Base-by-base conservation (phyloP, 1,140 invertebrate species). In the Stegodyphus mimosarum region DNA sequence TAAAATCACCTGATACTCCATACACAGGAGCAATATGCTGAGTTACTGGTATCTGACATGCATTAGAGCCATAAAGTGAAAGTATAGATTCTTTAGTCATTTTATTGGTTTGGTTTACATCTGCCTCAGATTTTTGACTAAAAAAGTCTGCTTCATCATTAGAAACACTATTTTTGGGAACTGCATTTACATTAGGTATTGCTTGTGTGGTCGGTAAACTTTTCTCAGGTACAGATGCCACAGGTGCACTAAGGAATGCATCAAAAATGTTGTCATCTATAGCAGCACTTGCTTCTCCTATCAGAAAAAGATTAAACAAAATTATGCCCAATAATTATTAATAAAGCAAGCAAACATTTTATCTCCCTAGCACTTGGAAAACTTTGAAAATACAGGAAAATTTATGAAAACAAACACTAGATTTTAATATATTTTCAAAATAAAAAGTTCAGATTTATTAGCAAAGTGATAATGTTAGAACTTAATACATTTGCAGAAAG, bases 11-110 rank as follows among this genome's bases (percentile, higher is more conserved):
- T 53, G 70, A 64, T 50, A 80, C 18, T 50, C 76, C 85, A 86
- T 81, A 86, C n/a, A 74, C 52, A n/a, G 85, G 71, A 66, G 75
- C 50, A 72, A 78, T 55, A 78, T 78, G 76, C 15, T 78, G 75
- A 7, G 71, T 70, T 13, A 55, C 53, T 33, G 83, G 85, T 13
- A 60, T 53, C 64, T 86, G 85, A 80, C 53, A 52, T 15, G 66
- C 51, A 55, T 75, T 80, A 60, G 80, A 64, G 17, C 94, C 95
- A 90, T 97, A 98, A 52, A 98, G 90, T 6, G 96, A 96, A 89
- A 98, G 91, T 91, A 98, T 98, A 89, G 96, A 98, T 89, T 98
- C 96, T 91, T 97, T 98, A 49, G 95, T 96, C 90, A 98, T 92
- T 91, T 89, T 87, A 86, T 89, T 90, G 63, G 96, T 96, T 83